These are phyloP conservation scores for Trachurus trachurus DNA, from an alignment of 2,797 vertebrate genomes.

Conservation along the genomic window DNA sequence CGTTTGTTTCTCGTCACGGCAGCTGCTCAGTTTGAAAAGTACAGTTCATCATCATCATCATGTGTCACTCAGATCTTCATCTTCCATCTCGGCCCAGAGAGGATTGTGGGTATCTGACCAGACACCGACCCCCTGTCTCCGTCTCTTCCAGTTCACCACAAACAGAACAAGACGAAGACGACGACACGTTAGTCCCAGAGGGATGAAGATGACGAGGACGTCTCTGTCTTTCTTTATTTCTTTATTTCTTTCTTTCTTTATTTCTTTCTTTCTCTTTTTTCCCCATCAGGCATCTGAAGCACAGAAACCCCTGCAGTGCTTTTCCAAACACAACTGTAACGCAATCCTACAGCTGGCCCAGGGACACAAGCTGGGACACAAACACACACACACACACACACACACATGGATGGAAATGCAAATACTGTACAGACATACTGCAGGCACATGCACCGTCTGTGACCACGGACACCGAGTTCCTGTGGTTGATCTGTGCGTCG, in stretches of 20 bases:
- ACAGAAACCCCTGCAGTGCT: constrained; percentile 47
- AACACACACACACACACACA: constrained; percentile 6
- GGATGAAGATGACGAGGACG: neutral
- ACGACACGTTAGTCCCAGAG: constrained; percentile 1
- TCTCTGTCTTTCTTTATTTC: neutral
- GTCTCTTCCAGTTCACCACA: neutral
- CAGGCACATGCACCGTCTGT: neutral
- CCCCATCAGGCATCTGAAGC: constrained; percentile 38
- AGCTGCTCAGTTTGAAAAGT: constrained; percentile 34
- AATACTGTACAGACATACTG: too few relatives aligned
- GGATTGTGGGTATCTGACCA: constrained; percentile 44
- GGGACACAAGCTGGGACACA: constrained; percentile 57
- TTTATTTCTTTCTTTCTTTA: too few relatives aligned
- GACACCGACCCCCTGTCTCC: neutral
- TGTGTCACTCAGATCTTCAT: constrained; percentile 12
- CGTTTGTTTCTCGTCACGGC: constrained; percentile 30
- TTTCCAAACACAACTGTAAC: constrained; percentile 59
- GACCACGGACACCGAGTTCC: constrained; percentile 5
- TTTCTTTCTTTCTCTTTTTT: neutral
- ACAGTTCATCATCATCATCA: neutral
- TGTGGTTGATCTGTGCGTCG: constrained; percentile 5
- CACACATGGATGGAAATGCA: neutral
- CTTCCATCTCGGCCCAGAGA: neutral
- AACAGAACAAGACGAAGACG: neutral
- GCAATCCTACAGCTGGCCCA: constrained; percentile 50